phyloP scores from a whole-genome alignment of 2,113 vertebrate genomes.

The Cyanoderma ruficeps region DNA sequence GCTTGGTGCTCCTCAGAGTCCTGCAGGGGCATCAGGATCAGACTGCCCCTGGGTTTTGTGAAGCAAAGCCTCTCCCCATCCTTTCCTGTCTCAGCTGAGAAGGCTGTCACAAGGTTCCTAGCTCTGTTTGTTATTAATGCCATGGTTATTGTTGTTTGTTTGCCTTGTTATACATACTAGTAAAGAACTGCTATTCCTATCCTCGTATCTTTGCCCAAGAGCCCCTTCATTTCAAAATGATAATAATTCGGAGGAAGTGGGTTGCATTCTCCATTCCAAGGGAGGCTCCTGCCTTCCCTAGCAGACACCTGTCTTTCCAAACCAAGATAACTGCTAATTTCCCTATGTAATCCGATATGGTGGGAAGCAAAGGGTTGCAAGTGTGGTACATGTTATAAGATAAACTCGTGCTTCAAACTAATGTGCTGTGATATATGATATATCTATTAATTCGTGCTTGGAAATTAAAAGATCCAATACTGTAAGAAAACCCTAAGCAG shows the following conservation, averaged over 20 bases:
- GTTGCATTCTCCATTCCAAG: not conserved
- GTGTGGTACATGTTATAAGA: no score
- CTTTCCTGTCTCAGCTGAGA: not conserved
- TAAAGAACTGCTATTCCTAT: not conserved
- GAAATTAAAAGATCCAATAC: no score
- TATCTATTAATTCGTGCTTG: no score
- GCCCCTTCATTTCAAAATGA: not conserved
- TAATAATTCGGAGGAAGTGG: not conserved
- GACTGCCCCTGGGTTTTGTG: not conserved
- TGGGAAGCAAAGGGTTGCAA: not conserved
- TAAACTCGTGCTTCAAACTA: no score
- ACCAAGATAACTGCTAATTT: not conserved
- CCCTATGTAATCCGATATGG: not conserved
- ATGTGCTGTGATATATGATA: no score
- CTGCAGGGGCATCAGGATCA: not conserved
- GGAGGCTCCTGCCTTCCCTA: not conserved
- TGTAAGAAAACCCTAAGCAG: no score
- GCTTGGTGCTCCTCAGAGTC: not conserved
- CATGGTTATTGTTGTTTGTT: not conserved
- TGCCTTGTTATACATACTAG: not conserved
- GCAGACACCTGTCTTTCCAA: not conserved
- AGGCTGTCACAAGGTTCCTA: not conserved
- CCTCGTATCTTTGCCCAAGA: not conserved
- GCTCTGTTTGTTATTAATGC: not conserved
- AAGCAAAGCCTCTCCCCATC: not conserved